Evolutionary conservation across 2,888 invertebrate genomes (phyloP), one percentile per base, ranked within the genome.

Genomic region (Diaphora mendica): DNA sequence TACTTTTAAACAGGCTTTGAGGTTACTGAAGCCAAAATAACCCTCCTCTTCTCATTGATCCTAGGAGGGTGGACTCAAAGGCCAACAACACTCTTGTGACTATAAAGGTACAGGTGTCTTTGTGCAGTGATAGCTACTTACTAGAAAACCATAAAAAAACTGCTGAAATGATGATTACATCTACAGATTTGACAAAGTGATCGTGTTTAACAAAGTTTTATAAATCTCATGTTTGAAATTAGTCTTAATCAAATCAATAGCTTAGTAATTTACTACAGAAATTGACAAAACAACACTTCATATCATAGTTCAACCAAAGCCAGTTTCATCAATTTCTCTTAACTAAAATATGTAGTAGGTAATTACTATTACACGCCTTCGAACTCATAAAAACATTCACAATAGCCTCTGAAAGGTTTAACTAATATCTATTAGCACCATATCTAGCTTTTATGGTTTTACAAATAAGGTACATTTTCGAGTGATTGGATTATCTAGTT

Each of bases 361-460:
- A 91, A 91, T 89, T 86, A 87, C 85, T 81, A 86, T 90, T 87
- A 88, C 87, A 89, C 90, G 88, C 91, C 89, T 86, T 84, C 83
- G 76, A 71, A 79, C 83, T 82, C 84, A 86, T 86, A 83, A 87
- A 88, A 87, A 85, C 88, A 85, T 88, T 79, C 80, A 88, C 86
- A 84, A 84, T 83, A 80, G 85, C 81, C 84, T 87, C 83, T 79
- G 81, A 81, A 75, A 78, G 75, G 81, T 82, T 70, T 79, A 68
- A 78, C 76, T 79, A 42, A 68, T 68, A 69, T 55, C 23, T 44
- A 48, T n/a, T 64, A 68, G 23, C 71, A 23, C 13, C 23, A 33
- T 9, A 1, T 0, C 8, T 71, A 11, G 42, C 23, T 74, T 75
- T 76, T 86, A 86, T 30, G 0, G 0, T 4, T 0, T 17, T 9